phyloP scores from a whole-genome alignment of 2,888 invertebrate genomes.

The Diaphora mendica region DNA sequence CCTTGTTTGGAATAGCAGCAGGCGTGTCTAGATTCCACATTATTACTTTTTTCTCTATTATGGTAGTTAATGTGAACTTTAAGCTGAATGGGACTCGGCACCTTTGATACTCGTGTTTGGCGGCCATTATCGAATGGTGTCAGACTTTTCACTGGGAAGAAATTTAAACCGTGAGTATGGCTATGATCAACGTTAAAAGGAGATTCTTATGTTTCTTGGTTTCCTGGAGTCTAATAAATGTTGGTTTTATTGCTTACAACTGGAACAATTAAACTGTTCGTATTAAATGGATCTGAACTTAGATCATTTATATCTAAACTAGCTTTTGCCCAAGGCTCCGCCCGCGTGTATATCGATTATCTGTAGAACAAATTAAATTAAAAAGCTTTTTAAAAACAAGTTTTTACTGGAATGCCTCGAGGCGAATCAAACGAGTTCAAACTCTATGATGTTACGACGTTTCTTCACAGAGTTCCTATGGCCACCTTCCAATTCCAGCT shows the following conservation, averaged over 20 bases:
- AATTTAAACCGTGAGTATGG: not conserved
- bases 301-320: too few relatives aligned
- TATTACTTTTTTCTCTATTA: constrained; percentile 1
- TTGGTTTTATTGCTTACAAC: not conserved
- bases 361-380: too few relatives aligned
- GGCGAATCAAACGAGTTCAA: too few relatives aligned
- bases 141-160: not conserved
- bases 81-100: not conserved
- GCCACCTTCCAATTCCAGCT: too few relatives aligned
- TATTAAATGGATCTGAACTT: not conserved
- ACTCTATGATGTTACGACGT: too few relatives aligned
- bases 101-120: not conserved
- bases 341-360: too few relatives aligned
- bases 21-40: constrained; percentile 1
- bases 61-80: constrained; percentile 9
- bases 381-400: too few relatives aligned
- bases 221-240: not conserved
- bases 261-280: not conserved
- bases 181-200: not conserved
- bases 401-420: too few relatives aligned
- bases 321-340: too few relatives aligned
- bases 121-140: not conserved
- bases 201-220: not conserved
- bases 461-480: too few relatives aligned
- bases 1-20: constrained; percentile 5